Evolutionary conservation across 2,797 vertebrate genomes (phyloP).

Genomic region (Arnoldichthys spilopterus): DNA sequence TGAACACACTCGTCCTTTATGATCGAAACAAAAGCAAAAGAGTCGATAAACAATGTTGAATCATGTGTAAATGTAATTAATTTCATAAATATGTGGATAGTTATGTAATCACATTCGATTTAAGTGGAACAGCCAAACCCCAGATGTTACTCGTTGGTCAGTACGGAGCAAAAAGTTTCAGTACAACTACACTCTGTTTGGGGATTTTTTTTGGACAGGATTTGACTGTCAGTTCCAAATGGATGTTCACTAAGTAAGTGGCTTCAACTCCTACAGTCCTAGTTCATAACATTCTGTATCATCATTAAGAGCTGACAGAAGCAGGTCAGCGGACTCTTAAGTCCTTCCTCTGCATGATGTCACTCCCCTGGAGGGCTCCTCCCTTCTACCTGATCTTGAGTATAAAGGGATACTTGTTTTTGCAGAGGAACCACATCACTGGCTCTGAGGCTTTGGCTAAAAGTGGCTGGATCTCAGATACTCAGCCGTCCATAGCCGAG

Average conservation of each 20-base stretch:
- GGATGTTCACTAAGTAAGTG: neutral
- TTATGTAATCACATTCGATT: no score
- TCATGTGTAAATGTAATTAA: no score
- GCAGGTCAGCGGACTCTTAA: conserved; percentile 46
- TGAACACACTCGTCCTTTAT: no score
- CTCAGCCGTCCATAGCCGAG: conserved; percentile 10
- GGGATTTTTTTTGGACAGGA: neutral
- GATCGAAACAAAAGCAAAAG: no score
- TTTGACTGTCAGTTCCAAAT: neutral
- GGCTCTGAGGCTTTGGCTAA: conserved; percentile 52
- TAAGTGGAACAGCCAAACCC: no score
- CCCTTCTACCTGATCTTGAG: conserved; percentile 69
- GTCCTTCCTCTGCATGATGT: conserved; percentile 70
- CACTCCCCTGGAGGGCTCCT: conserved; percentile 70
- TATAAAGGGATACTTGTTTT: conserved; percentile 76
- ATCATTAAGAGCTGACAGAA: conserved; percentile 61
- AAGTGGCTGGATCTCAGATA: conserved; percentile 39
- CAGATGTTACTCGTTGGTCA: neutral
- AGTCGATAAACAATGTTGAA: no score
- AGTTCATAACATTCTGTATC: conserved; percentile 49
- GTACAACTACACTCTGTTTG: conserved; percentile 26
- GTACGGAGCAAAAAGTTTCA: neutral
- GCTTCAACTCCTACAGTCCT: neutral
- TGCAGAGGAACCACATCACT: conserved; percentile 58
- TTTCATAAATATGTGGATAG: no score